Percentiles rank a stretch among this genome's conserved stretches.
These are phyloP conservation scores for Callyntrura guangdongensis DNA, from an alignment of 2,888 invertebrate species.

Conservation along the genomic window DNA sequence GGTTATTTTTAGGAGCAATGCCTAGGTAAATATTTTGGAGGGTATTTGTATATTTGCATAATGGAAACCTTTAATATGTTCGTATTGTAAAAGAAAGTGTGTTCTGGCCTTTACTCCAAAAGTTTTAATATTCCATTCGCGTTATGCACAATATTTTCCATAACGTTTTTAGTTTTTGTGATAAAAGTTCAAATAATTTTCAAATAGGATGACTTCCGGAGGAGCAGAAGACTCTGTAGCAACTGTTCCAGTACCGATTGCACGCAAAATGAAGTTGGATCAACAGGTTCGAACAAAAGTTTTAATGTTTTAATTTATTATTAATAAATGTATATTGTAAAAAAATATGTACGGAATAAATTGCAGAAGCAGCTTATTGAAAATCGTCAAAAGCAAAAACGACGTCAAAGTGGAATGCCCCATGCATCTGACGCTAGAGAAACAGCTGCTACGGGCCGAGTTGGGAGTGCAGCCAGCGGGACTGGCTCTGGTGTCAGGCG, in stretches of 20 bases:
- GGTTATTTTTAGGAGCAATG: constrained; percentile 57
- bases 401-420: constrained; percentile 85
- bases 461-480: constrained; percentile 77
- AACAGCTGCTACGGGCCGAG: constrained; percentile 74
- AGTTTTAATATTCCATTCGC: no score
- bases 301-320: background rate
- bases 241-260: constrained; percentile 84
- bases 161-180: background rate
- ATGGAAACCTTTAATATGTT: background rate
- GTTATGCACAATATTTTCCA: background rate
- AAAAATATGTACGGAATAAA: constrained; percentile 5
- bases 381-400: constrained; percentile 84
- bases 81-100: background rate
- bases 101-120: background rate
- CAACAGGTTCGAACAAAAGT: constrained; percentile 83
- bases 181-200: constrained; percentile 34
- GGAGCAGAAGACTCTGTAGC: constrained; percentile 83
- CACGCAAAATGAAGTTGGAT: constrained; percentile 85
- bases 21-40: constrained; percentile 61
- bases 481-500: constrained; percentile 76
- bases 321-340: background rate
- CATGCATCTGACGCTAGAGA: constrained; percentile 84
- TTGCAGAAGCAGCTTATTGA: constrained; percentile 84
- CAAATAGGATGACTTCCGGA: constrained; percentile 84
- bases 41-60: background rate